Evolutionary conservation across 2,888 invertebrate species (phyloP), one percentile per base, ranked within the genome.

Genomic region (Choreutis nemorana): DNA sequence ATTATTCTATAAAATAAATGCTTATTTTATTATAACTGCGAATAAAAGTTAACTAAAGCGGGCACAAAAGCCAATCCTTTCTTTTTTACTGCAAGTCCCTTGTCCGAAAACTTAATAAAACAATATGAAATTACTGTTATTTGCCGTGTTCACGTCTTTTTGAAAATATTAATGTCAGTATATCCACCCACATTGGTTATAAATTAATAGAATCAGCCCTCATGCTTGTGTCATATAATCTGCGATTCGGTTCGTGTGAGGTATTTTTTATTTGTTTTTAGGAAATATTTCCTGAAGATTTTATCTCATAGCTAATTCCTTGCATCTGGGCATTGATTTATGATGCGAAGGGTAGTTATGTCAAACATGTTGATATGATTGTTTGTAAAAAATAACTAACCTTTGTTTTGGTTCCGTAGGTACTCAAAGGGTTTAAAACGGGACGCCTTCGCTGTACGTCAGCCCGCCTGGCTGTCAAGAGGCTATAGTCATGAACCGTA

Each of bases 181-280:
- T 75, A 75, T 67, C 77, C 78, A 72, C 77, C 78, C 78, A 77
- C 78, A 77, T 77, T 60, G 75, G 71, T 61, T 67, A 75, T 75
- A 78, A 78, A 78, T 77, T 78, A 78, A 77, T 77, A 77, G 70
- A 68, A 66, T 65, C 60, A 63, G 57, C 75, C 77, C 77, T 63
- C 64, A 75, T 77, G 59, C 44, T 41, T 54, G 55, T 70, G 70
- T 68, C 66, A 56, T 70, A 65, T 72, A 72, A 75, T 73, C n/a
- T 68, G 72, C 64, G 55, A 56, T 63, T 72, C 62, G 59, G 50
- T 45, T 64, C 68, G 72, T 77, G 77, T 77, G 78, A 65, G 77
- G 78, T 73, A 77, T 77, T 75, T 77, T 67, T 34, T 75, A 73
- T 61, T 57, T 57, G 48, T 67, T 72, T 71, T 67, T 60, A 50